Base-by-base conservation (phyloP, 2,797 vertebrate genomes). In the Gorsachius magnificus region DNA sequence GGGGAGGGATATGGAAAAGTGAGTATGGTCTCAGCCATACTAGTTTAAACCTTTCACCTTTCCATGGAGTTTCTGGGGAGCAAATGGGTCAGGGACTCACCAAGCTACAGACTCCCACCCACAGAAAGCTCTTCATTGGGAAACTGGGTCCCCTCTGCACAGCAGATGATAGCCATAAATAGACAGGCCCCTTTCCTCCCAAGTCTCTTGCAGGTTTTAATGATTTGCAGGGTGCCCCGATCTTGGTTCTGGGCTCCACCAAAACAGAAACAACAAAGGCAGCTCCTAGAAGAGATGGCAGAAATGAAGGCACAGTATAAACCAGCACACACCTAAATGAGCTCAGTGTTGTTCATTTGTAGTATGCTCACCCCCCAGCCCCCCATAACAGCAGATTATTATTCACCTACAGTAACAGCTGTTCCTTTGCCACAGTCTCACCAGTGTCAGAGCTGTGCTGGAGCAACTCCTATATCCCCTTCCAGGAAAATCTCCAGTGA, bases 351-450 rank as follows among this genome's bases (percentile, higher is more conserved):
- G 58, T 51, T 91, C 65, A 77, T 65, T 71, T 95, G 88, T 65
- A 92, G 51, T 6, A 22, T 41, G 57, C 38, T 93, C 58, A 65
- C 15, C 71, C 68, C n/a, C 35, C 53, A 10, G 0, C 11, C 17
- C 81, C 58, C 83, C 13, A 8, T 61, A 82, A 90, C 24, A 95
- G 93, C 88, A 87, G 91, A 90, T 94, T 91, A 96, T 95, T 91
- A 95, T 95, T 96, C 93, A 94, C 93, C 96, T 94, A 89, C 78
- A 64, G 64, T 51, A 95, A 90, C 94, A 96, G 90, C 93, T 96
- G 94, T 61, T 95, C 94, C 83, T 92, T 87, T 93, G 88, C 87
- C 86, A 89, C 71, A 87, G 88, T 94, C 96, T 93, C 93, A 91
- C 77, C 4, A 0, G 87, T 91, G 89, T 90, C 95, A 94, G 89